Base-by-base conservation (phyloP, 2,113 vertebrate species). In the Sula dactylatra region DNA sequence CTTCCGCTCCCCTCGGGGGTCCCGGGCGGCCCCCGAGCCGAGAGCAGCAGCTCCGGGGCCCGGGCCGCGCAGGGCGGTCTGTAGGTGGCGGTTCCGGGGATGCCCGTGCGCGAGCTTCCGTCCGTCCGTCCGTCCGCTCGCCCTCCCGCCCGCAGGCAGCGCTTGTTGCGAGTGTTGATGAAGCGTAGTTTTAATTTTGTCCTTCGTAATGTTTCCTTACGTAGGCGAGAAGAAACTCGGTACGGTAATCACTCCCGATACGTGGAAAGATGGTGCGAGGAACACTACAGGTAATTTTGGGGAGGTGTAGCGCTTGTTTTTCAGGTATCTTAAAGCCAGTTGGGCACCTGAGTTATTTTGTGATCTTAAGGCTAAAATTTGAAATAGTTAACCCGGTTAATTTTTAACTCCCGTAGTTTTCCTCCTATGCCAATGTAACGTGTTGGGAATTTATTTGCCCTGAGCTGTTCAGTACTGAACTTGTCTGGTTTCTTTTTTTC, bases 181-280 rank as follows among this genome's bases (percentile, higher is more conserved):
- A 9, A 1, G 49, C 4, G 2, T 11, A 1, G 25, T 6, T 34
- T 6, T 25, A 40, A 10, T 47, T 26, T 24, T 17, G 9, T 10
- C 16, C 22, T 70, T 49, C 38, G 18, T 58, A 20, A 4, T 67
- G 9, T 82, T 45, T 92, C 19, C 64, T 67, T 29, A 4, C 38
- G 36, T 71, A 99, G 99, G 99, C 26, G 99, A 99, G 97, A 99
- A 99, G 98, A 99, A 99, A 92, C 99, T 99, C 29, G 99, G 99
- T 6, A 99, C 98, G 6, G 99, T 99, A 22, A 99, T 99, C 88
- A 99, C 99, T 52, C 99, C 99, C 3, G 99, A 99, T 88, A 99
- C 99, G 3, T 99, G 99, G 99, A 99, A 99, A 86, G 99, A 99
- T 97, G 99, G 99, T 70, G 99, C 99, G 29, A 98, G 99, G 64